These are phyloP conservation scores for Drosophila diplacantha DNA, from an alignment of 2,888 invertebrate species.

Conservation along the genomic window DNA sequence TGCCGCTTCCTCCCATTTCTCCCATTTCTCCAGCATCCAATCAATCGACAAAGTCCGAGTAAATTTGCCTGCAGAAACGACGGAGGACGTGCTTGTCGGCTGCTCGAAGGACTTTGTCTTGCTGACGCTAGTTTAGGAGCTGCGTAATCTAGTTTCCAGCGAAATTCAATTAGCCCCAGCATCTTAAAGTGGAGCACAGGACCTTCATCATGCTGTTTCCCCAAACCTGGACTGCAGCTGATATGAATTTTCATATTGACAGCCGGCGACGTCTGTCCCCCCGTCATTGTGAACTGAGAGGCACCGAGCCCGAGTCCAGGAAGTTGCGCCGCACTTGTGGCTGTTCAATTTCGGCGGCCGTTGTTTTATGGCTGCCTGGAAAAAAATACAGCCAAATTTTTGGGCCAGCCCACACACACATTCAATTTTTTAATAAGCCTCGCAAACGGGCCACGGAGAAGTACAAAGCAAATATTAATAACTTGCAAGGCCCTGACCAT, in stretches of 20 bases:
- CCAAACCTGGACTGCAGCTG: conserved; percentile 50
- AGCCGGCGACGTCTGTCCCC: conserved; percentile 59
- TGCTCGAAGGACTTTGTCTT: conserved; percentile 48
- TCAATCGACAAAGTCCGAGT: conserved; percentile 27
- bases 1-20: neutral
- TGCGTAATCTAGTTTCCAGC: conserved; percentile 51
- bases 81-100: conserved; percentile 49
- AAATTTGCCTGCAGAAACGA: conserved; percentile 16
- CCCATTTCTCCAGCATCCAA: neutral
- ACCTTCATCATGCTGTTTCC: conserved; percentile 20
- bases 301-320: conserved; percentile 1
- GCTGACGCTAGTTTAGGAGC: conserved; percentile 44
- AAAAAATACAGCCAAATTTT: conserved; percentile 28
- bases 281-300: conserved; percentile 2
- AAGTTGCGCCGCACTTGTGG: conserved; percentile 38
- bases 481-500: conserved; percentile 67
- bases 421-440: conserved; percentile 68
- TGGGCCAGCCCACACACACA: conserved; percentile 50
- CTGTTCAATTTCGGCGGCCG: conserved; percentile 68
- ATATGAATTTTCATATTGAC: conserved; percentile 72
- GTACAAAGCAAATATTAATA: conserved; percentile 73
- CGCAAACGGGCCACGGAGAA: conserved; percentile 50
- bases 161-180: conserved; percentile 60
- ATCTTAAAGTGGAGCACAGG: conserved; percentile 49
- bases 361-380: conserved; percentile 58